Conservation (phyloP, 2,888 invertebrate species). For the Ectropis crepuscularia region DNA sequence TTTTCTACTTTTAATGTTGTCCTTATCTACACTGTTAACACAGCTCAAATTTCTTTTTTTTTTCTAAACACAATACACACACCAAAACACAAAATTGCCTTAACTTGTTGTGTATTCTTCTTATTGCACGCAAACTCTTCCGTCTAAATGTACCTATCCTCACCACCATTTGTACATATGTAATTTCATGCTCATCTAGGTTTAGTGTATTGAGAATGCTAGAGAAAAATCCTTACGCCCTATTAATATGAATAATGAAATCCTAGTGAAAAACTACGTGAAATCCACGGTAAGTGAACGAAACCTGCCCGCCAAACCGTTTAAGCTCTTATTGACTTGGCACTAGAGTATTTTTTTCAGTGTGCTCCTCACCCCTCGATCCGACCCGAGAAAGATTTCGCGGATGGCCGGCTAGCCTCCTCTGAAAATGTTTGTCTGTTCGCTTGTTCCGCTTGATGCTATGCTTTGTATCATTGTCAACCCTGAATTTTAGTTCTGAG, state of each 20-base stretch:
- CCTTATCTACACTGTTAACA: neutral
- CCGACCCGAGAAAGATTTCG: constrained; percentile 81
- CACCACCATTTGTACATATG: constrained; percentile 56
- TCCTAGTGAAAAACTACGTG: constrained; percentile 39
- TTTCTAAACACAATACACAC: constrained; percentile 4
- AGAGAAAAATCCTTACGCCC: constrained; percentile 70
- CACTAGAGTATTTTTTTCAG: constrained; percentile 85
- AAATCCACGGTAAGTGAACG: constrained; percentile 48
- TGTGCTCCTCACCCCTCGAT: constrained; percentile 86
- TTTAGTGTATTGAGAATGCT: constrained; percentile 83
- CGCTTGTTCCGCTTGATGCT: constrained; percentile 76
- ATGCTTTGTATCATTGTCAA: constrained; percentile 65
- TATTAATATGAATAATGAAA: constrained; percentile 46
- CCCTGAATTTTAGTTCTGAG: constrained; percentile 35
- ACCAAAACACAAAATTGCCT: neutral
- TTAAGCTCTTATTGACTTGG: constrained; percentile 80
- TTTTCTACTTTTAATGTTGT: neutral
- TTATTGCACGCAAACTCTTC: constrained; percentile 42
- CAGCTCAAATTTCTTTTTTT: constrained; percentile 4
- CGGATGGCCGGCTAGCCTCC: constrained; percentile 82
- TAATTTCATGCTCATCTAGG: constrained; percentile 82
- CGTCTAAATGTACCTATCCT: constrained; percentile 18
- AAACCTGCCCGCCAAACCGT: constrained; percentile 73
- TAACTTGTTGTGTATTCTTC: constrained; percentile 16
- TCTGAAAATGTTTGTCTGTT: constrained; percentile 81